Evolutionary conservation across 2,888 invertebrate species (phyloP), one percentile per base, ranked within the genome.

Genomic region (Platycheirus albimanus): DNA sequence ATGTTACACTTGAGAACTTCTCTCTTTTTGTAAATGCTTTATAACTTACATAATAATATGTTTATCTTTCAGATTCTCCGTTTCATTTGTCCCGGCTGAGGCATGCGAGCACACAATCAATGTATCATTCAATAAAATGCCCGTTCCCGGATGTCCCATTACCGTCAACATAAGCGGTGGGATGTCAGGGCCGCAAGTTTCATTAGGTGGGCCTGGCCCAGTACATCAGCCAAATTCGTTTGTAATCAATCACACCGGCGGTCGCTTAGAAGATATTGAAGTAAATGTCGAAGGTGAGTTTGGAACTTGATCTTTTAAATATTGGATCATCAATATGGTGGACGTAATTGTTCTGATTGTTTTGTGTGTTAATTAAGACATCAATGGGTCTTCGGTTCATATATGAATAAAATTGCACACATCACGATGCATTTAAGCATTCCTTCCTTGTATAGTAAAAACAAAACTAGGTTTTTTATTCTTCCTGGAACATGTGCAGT

Each of bases 31-130:
- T 10, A 11, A 15, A 43, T 19, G 6, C 3, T 28, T n/a, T 58
- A 8, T 36, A 0, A 43, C 13, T 8, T 24, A n/a, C n/a, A n/a
- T n/a, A n/a, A n/a, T n/a, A n/a, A n/a, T 8, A 1, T 94, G 13
- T 15, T 56, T 28, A 24, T 1, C 6, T 86, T 85, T 30, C 49
- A 94, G 96, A 88, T 99, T 99, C 91, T 96, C 97, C 85, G 99
- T 99, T 76, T 98, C 98, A 87, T 99, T 99, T 91, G 95, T 98
- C 85, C 99, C 99, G 63, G 96, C 97, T 30, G 97, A 98, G 90
- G 95, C 97, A 36, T 97, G 97, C 89, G 96, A 97, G 90, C 99
- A 99, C 91, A 94, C 96, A 79, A 97, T 99, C 87, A 98, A 98
- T 92, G 98, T 99, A 83, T 97, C 98, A 77, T 99, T 99, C 91